Base-by-base conservation (phyloP, 2,113 vertebrate genomes). In the Xenopus laevis region DNA sequence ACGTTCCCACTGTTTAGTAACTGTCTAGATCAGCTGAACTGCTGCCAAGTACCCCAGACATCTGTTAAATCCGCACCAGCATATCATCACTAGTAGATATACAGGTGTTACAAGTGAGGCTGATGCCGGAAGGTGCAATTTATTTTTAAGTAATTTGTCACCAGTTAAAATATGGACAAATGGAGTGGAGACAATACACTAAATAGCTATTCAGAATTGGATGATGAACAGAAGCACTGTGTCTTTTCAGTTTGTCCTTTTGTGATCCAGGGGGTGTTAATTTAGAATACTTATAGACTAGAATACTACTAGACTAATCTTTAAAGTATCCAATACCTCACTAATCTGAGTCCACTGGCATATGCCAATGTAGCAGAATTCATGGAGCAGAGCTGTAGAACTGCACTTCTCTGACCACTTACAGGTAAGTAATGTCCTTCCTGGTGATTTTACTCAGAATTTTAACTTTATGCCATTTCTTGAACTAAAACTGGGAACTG, bases 31-130 rank as follows among this genome's bases (percentile, higher is more conserved):
- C 10, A 63, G 6, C 47, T 69, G 66, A n/a, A 61, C 33, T 57
- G 17, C 67, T 69, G 74, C 74, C 60, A 70, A 77, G 47, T 70
- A 53, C 18, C 52, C 66, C 60, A 77, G 74, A 69, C 66, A 69
- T 76, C 60, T 64, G 74, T 70, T 69, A 70, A 76, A 63, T 70
- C 66, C 50, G 67, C 66, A 77, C 66, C 18, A 46, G n/a, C 66
- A 55, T 77, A 77, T 76, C 73, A 68, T 64, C 60, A 44, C 74
- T 64, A 46, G 59, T 30, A 76, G 74, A 77, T 77, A 77, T 45
- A 27, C 60, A 70, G 70, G 74, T 64, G 74, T 62, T 77, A 77
- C 59, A 70, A 64, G 27, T 55, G 30, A 45, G 53, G 13, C 15
- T 18, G 2, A 58, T 55, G 74, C 59, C 74, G 70, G 60, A 57